phyloP scores from a whole-genome alignment of 2,797 vertebrate species.

The Acipenser transmontanus region DNA sequence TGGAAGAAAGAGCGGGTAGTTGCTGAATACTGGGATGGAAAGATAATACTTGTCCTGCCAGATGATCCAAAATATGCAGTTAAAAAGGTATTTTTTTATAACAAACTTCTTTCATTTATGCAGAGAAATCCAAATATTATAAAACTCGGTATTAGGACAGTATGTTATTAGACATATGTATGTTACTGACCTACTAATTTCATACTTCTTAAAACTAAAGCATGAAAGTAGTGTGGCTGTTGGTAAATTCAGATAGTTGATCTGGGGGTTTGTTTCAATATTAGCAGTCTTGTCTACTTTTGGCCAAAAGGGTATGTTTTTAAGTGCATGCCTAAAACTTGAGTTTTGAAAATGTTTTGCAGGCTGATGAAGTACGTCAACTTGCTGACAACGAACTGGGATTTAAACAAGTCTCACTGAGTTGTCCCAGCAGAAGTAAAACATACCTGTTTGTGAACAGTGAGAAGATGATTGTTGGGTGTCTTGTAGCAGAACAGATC shows the following conservation, averaged over 20 bases:
- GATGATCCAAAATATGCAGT: conserved; percentile 80
- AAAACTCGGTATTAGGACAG: no score
- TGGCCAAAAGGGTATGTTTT: no score
- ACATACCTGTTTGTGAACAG: conserved; percentile 81
- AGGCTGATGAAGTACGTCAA: conserved; percentile 82
- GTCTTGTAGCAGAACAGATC: conserved; percentile 81
- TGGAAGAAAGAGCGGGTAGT: conserved; percentile 92
- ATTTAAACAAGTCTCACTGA: conserved; percentile 75
- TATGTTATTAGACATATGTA: not conserved
- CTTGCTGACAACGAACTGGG: conserved; percentile 81
- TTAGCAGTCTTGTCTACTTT: no score
- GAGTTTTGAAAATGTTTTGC: not conserved
- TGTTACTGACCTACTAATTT: no score
- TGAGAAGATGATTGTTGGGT: conserved; percentile 80
- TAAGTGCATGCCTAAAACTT: no score
- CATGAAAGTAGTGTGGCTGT: no score
- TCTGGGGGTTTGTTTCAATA: no score
- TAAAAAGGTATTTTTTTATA: conserved; percentile 68
- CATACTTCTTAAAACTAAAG: no score
- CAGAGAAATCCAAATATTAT: no score
- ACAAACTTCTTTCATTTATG: no score
- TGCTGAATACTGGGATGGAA: conserved; percentile 88
- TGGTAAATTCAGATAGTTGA: no score
- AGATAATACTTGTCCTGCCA: conserved; percentile 81
- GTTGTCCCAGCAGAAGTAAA: conserved; percentile 62